These are phyloP conservation scores for Myotis findleyi DNA, from an alignment of 2,797 vertebrate species.

Conservation along the genomic window DNA sequence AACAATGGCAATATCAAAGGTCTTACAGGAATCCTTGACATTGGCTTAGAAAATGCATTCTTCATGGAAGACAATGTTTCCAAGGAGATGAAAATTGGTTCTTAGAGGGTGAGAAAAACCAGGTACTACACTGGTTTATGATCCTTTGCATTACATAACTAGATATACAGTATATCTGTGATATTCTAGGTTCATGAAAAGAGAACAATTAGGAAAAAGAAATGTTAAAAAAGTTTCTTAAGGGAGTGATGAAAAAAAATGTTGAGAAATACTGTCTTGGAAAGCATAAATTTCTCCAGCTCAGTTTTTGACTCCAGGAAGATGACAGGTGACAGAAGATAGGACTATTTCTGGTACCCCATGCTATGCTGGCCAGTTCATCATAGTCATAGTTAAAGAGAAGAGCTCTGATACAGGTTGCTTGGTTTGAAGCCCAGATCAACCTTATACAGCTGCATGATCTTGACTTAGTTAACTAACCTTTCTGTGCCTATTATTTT, in stretches of 20 bases:
- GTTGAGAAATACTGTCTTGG: not conserved
- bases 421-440: not conserved
- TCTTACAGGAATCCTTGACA: not conserved
- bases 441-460: not conserved
- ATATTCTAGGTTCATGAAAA: not conserved
- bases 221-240: not conserved
- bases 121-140: not conserved
- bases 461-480: constrained; percentile 25
- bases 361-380: not conserved
- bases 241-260: not conserved
- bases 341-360: not conserved
- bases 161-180: not conserved
- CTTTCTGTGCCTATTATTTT: not conserved
- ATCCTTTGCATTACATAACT: not conserved
- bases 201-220: not conserved
- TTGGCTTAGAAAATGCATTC: not conserved
- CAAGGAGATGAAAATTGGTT: not conserved
- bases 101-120: not conserved
- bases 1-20: not conserved
- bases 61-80: not conserved
- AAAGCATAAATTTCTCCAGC: not conserved
- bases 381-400: not conserved
- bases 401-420: not conserved
- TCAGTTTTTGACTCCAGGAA: not conserved
- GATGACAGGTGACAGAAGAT: not conserved